A percentile compares a stretch with the other conserved stretches of the same genome.
phyloP scores from a whole-genome alignment of 2,797 vertebrate genomes.

The Sphenopsis melanotis region DNA sequence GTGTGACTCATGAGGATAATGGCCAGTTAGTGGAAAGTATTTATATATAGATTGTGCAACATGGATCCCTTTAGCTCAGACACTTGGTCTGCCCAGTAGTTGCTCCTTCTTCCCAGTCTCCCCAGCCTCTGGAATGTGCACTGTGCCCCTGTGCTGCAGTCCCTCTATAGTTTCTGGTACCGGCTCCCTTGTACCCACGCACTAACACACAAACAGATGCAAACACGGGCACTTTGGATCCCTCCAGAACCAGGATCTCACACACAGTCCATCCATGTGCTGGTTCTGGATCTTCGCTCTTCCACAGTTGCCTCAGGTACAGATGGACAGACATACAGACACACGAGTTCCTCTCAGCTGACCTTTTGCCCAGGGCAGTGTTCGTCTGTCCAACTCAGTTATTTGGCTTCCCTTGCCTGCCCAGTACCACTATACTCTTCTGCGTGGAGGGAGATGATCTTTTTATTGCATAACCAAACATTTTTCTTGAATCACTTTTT shows the following conservation, averaged over 20 bases:
- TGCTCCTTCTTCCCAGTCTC: not conserved
- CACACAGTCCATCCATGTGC: fast-evolving
- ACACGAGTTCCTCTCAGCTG: not conserved
- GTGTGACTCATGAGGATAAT: not conserved
- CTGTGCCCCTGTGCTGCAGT: fast-evolving
- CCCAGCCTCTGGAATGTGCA: not conserved
- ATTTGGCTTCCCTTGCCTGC: not conserved
- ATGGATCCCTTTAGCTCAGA: not conserved
- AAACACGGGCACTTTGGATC: not conserved
- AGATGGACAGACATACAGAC: not conserved
- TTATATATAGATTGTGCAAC: not conserved
- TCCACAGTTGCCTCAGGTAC: not conserved
- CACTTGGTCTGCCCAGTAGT: not conserved
- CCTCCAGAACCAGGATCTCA: not conserved
- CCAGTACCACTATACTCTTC: not conserved
- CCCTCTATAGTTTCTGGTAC: not conserved
- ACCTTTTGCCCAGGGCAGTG: not conserved
- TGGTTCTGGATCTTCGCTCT: not conserved
- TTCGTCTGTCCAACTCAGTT: not conserved
- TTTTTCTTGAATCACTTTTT: fast-evolving
- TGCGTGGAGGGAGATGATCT: not conserved
- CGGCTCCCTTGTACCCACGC: fast-evolving
- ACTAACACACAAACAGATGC: not conserved
- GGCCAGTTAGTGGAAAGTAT: not conserved
- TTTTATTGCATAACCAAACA: not conserved